These are phyloP conservation scores for Baryphthengus martii DNA, from an alignment of 2,113 vertebrate genomes.

Conservation along the genomic window DNA sequence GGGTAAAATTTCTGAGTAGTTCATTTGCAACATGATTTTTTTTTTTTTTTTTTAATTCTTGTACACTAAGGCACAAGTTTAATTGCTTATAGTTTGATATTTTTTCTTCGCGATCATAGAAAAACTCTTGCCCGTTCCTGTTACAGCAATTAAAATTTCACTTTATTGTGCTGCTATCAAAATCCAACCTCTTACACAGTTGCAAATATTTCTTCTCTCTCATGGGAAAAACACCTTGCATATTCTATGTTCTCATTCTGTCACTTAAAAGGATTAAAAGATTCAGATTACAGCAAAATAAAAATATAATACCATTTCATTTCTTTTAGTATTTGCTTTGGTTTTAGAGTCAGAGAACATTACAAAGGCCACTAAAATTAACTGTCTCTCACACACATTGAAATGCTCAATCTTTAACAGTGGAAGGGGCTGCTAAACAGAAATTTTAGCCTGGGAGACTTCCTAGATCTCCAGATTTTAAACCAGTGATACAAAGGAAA, in stretches of 20 bases:
- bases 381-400: not conserved
- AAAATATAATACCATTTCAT: not conserved
- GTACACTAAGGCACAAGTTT: not conserved
- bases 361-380: not conserved
- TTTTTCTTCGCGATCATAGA: not conserved
- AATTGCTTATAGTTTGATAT: rapidly evolving
- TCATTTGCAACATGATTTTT: not conserved
- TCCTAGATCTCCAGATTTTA: not conserved
- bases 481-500: not conserved
- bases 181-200: not conserved
- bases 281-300: not conserved
- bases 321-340: not conserved
- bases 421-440: not conserved
- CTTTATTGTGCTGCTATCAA: not conserved
- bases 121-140: not conserved
- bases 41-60: not conserved
- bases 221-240: not conserved
- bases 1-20: not conserved
- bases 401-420: not conserved
- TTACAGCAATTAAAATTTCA: not conserved
- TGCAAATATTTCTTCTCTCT: not conserved
- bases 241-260: not conserved
- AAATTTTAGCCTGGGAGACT: not conserved
- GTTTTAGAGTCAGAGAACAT: not conserved
- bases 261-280: constrained; percentile 31